These are phyloP conservation scores for Nowickia ferox DNA, from an alignment of 2,888 invertebrate species.

Conservation along the genomic window DNA sequence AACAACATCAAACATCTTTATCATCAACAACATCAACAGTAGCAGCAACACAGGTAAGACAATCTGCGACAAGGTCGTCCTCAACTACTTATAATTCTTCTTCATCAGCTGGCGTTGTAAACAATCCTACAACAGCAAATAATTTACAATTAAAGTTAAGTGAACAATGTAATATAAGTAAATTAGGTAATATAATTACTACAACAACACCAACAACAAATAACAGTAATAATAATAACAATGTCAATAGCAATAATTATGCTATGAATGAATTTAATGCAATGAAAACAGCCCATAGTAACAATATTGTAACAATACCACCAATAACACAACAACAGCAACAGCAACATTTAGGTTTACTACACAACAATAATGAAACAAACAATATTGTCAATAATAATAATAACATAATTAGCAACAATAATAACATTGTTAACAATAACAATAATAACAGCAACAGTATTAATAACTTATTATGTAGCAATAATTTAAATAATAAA, in stretches of 20 bases:
- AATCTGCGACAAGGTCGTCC: constrained; percentile 53
- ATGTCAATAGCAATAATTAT: constrained; percentile 73
- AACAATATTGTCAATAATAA: constrained; percentile 43
- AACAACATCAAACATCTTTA: constrained; percentile 66
- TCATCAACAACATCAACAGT: constrained; percentile 73
- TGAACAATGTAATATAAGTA: constrained; percentile 77
- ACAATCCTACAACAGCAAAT: constrained; percentile 66
- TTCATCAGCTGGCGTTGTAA: constrained; percentile 71
- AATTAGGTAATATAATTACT: constrained; percentile 64
- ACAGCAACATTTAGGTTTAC: constrained; percentile 73
- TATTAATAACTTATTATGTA: constrained; percentile 81
- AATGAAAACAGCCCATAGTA: constrained; percentile 70
- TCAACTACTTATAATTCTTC: constrained; percentile 65
- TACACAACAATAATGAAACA: constrained; percentile 69
- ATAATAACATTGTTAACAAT: constrained; percentile 42
- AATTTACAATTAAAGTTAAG: constrained; percentile 75
- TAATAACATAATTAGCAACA: constrained; percentile 72
- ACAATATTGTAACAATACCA: constrained; percentile 73
- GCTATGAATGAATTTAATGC: constrained; percentile 78
- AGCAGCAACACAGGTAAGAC: constrained; percentile 66
- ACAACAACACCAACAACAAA: constrained; percentile 24
- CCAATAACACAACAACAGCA: constrained; percentile 75
- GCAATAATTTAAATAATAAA: constrained; percentile 77
- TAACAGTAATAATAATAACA: constrained; percentile 35
- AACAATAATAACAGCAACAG: constrained; percentile 76